Conservation (phyloP, 2,113 vertebrate genomes). For the Archilochus colubris region DNA sequence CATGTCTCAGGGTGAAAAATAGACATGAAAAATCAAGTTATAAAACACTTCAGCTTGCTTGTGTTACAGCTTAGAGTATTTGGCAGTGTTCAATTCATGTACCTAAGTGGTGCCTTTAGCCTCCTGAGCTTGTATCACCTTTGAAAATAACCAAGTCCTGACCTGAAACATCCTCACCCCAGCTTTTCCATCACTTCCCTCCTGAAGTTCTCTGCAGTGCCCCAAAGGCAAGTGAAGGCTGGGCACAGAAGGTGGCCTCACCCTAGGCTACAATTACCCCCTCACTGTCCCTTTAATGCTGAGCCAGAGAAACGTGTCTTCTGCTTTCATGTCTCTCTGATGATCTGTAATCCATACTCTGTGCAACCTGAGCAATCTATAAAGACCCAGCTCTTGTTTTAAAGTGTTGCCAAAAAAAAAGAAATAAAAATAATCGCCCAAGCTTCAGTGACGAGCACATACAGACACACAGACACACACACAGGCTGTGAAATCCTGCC, state of each 20-base stretch:
- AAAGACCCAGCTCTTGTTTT: conserved; percentile 61
- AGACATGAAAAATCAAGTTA: conserved; percentile 5
- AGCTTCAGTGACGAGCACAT: not conserved
- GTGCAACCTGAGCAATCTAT: conserved; percentile 61
- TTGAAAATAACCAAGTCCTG: conserved; percentile 50
- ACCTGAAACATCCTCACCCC: conserved; percentile 20
- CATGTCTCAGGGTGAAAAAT: not conserved
- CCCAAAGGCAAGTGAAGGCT: not conserved
- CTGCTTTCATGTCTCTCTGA: conserved; percentile 61
- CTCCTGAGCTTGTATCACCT: conserved; percentile 17
- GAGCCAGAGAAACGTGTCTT: conserved; percentile 47
- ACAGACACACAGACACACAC: not conserved
- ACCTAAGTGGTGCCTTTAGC: conserved; percentile 40
- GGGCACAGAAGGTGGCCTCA: not conserved
- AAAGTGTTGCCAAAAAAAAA: conserved; percentile 54
- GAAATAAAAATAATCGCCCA: conserved; percentile 54
- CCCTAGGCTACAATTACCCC: conserved; percentile 50
- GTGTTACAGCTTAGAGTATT: not conserved
- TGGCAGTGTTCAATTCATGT: conserved; percentile 43
- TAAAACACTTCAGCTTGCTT: not conserved
- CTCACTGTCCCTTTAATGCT: conserved; percentile 56
- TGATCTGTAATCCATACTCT: conserved; percentile 52
- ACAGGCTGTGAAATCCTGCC: not conserved
- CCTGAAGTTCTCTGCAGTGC: not conserved
- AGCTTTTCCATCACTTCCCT: not conserved